Conservation (phyloP, 1,140 invertebrate genomes). For the Aphis gossypii region DNA sequence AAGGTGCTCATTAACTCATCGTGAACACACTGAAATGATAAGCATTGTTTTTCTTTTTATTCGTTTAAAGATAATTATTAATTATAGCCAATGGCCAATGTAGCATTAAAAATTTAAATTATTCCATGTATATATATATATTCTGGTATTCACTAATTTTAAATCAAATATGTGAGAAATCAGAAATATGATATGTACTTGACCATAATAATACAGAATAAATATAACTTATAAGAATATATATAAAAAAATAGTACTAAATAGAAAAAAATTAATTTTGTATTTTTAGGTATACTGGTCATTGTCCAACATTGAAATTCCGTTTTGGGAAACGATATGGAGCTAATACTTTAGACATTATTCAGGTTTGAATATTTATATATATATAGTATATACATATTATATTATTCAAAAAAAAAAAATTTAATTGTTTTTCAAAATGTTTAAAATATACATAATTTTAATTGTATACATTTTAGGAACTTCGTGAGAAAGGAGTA, state of each 20-base stretch:
- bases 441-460: neutral
- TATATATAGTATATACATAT: neutral
- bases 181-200: neutral
- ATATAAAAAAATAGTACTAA: neutral
- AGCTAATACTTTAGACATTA: slow-evolving; percentile 74
- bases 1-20: neutral
- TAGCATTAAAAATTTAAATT: neutral
- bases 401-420: neutral
- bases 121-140: neutral
- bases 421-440: neutral
- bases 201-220: neutral
- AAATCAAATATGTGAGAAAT: neutral
- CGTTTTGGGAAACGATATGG: slow-evolving; percentile 76
- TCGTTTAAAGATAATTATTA: neutral
- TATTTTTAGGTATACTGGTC: slow-evolving; percentile 73
- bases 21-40: neutral
- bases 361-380: slow-evolving; percentile 65
- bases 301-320: slow-evolving; percentile 76
- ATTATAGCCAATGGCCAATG: no score
- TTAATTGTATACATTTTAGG: slow-evolving; percentile 28
- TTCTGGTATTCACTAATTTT: neutral
- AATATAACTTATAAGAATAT: neutral
- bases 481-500: slow-evolving; percentile 53
- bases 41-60: neutral
- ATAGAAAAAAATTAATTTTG: neutral